phyloP scores from a whole-genome alignment of 2,888 invertebrate genomes.

The Melipona bicolor region DNA sequence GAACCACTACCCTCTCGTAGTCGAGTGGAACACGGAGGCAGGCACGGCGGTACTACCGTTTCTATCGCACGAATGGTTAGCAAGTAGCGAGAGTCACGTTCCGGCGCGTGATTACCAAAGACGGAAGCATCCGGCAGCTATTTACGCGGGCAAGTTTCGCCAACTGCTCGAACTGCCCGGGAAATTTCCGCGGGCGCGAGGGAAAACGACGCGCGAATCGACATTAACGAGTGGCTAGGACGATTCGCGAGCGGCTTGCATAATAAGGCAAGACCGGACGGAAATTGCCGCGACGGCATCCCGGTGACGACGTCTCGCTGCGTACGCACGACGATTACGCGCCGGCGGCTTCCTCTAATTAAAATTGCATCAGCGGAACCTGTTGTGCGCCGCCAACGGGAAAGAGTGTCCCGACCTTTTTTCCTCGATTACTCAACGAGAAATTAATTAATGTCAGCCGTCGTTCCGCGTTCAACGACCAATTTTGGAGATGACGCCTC shows the following conservation, averaged over 20 bases:
- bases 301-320: slow-evolving; percentile 24
- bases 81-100: not conserved
- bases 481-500: not conserved
- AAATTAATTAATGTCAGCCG: slow-evolving; percentile 3
- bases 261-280: slow-evolving; percentile 45
- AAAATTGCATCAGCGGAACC: slow-evolving; percentile 56
- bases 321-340: slow-evolving; percentile 57
- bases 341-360: slow-evolving; percentile 49
- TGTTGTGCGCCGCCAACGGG: not conserved
- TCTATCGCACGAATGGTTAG: too few species aligned
- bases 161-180: slow-evolving; percentile 19
- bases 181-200: slow-evolving; percentile 1
- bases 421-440: not conserved
- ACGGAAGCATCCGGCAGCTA: slow-evolving; percentile 11
- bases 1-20: not conserved
- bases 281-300: slow-evolving; percentile 29
- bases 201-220: slow-evolving; percentile 16
- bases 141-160: slow-evolving; percentile 30
- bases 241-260: slow-evolving; percentile 6
- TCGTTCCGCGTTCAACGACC: not conserved
- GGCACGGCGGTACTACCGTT: not conserved
- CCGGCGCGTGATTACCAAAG: slow-evolving; percentile 21
- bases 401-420: not conserved
- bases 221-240: slow-evolving; percentile 28
- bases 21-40: not conserved